A percentile compares a stretch with the other conserved stretches of the same genome.
Conservation (phyloP, 1,140 invertebrate genomes). For the Colletes latitarsis region DNA sequence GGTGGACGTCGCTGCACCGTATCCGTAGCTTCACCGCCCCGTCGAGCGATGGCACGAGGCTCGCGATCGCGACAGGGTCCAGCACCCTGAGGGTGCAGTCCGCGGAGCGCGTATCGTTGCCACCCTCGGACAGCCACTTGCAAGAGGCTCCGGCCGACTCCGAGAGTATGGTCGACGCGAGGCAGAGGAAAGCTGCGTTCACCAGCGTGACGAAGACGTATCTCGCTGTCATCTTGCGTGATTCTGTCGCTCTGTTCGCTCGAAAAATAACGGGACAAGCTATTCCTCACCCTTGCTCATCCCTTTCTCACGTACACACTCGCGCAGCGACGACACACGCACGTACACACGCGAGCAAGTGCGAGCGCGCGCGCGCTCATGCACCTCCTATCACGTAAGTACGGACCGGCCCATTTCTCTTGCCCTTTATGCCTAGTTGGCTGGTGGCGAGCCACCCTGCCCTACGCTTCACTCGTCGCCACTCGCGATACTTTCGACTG, state of each 20-base stretch:
- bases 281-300: slow-evolving; percentile 29
- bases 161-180: slow-evolving; percentile 31
- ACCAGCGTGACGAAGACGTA: slow-evolving; percentile 39
- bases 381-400: slow-evolving; percentile 68
- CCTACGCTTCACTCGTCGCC: background rate
- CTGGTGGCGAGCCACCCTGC: slow-evolving; percentile 47
- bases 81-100: slow-evolving; percentile 87
- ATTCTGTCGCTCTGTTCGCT: background rate
- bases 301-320: slow-evolving; percentile 42
- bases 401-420: slow-evolving; percentile 67
- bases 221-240: slow-evolving; percentile 41
- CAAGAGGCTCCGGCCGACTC: slow-evolving; percentile 77
- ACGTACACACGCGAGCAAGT: slow-evolving; percentile 56
- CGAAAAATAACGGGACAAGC: slow-evolving; percentile 6
- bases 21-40: slow-evolving; percentile 86
- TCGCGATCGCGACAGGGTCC: slow-evolving; percentile 83
- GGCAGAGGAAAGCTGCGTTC: slow-evolving; percentile 29
- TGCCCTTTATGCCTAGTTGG: slow-evolving; percentile 58
- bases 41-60: slow-evolving; percentile 86
- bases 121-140: slow-evolving; percentile 83
- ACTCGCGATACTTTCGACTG: slow-evolving; percentile 4
- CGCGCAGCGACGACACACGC: slow-evolving; percentile 47
- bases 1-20: slow-evolving; percentile 88
- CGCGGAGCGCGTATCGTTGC: slow-evolving; percentile 84
- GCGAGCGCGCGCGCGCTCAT: slow-evolving; percentile 64